Percentiles rank a stretch among this genome's conserved stretches.
Evolutionary conservation across 1,140 invertebrate species (phyloP).

Genomic region (Drosophila trapezifrons): DNA sequence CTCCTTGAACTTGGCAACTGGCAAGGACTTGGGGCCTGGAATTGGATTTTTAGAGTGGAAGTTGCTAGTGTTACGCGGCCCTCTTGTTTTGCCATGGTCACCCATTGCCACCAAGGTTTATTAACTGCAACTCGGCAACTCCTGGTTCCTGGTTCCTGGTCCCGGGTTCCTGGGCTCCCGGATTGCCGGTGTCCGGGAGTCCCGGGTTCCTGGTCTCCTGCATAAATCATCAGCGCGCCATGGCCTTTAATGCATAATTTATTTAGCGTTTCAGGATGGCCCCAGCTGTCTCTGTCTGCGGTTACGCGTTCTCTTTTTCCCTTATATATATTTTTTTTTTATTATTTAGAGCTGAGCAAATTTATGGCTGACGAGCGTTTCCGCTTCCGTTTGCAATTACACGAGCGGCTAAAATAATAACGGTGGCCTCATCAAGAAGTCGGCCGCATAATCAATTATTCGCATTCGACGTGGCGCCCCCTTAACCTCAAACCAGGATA

Average conservation of each 20-base stretch:
- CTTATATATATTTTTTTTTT: slow-evolving; percentile 18
- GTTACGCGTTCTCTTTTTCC: slow-evolving; percentile 13
- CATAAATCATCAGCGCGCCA: slow-evolving; percentile 67
- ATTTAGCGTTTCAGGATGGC: slow-evolving; percentile 45
- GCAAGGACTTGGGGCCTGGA: slow-evolving; percentile 19
- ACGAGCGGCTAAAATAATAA: slow-evolving; percentile 35
- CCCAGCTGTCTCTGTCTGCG: slow-evolving; percentile 42
- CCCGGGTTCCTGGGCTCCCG: not conserved
- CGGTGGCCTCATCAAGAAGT: slow-evolving; percentile 6
- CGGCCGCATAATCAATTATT: slow-evolving; percentile 38
- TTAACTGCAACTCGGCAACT: slow-evolving; percentile 30
- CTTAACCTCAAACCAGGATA: not conserved
- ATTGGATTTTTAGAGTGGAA: slow-evolving; percentile 24
- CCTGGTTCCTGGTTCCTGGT: slow-evolving; percentile 16
- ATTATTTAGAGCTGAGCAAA: slow-evolving; percentile 41
- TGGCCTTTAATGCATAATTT: slow-evolving; percentile 71
- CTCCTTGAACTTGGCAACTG: slow-evolving; percentile 50
- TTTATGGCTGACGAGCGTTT: slow-evolving; percentile 58
- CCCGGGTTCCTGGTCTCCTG: slow-evolving; percentile 17
- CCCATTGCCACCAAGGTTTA: slow-evolving; percentile 28
- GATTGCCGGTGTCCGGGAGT: not conserved
- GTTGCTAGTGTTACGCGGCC: slow-evolving; percentile 20
- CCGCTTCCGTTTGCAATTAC: slow-evolving; percentile 71
- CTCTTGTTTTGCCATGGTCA: slow-evolving; percentile 34
- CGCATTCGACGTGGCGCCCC: slow-evolving; percentile 7